phyloP scores from a whole-genome alignment of 92 coral and sea anemone species.

The Pocillopora grandis region DNA sequence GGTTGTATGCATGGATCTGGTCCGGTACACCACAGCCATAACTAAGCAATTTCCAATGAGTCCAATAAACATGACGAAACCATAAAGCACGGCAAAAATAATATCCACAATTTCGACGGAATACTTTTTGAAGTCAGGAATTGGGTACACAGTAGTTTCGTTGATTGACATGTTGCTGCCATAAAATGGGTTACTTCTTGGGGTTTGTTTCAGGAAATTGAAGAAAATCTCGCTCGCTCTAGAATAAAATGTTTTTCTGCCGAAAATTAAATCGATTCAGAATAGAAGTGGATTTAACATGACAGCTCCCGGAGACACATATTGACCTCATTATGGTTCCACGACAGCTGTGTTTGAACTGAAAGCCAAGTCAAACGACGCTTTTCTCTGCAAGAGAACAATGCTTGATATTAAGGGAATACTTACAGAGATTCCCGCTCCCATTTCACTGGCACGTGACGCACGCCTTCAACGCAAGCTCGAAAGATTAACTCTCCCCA shows the following conservation, averaged over 20 bases:
- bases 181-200: neutral
- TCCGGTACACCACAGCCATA: conserved; percentile 55
- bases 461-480: neutral
- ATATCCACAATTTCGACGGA: conserved; percentile 46
- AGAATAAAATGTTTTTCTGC: no score
- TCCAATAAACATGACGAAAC: conserved; percentile 47
- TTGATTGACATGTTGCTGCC: conserved; percentile 23
- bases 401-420: neutral
- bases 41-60: conserved; percentile 59
- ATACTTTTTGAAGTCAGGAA: conserved; percentile 49
- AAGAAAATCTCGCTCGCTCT: neutral
- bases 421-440: conserved; percentile 3
- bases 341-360: conserved; percentile 21
- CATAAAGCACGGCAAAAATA: conserved; percentile 52
- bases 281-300: neutral
- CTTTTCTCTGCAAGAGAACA: neutral
- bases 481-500: neutral
- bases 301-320: neutral
- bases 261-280: neutral
- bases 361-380: neutral
- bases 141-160: neutral
- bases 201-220: neutral
- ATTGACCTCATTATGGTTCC: neutral
- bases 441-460: neutral
- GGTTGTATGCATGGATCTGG: conserved; percentile 67